Evolutionary conservation across 2,888 invertebrate genomes (phyloP).

Genomic region (Gortyna flavago): DNA sequence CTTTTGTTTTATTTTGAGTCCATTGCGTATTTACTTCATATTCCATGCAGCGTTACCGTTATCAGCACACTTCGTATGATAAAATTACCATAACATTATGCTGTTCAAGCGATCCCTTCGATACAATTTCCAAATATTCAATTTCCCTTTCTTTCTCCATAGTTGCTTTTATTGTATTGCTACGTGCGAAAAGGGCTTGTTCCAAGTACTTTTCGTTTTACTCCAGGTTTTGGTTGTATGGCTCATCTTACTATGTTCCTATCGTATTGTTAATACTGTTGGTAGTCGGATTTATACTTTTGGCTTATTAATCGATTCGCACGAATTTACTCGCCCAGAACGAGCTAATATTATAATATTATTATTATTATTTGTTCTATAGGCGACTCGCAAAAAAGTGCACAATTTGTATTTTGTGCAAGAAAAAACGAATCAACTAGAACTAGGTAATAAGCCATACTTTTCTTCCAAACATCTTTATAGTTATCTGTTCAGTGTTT

Average conservation of each 20-base stretch:
- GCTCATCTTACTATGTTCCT: background rate
- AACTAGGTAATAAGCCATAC: too few species aligned
- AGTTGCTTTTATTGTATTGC: conserved; percentile 18
- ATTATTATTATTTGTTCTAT: too few species aligned
- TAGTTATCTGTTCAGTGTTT: background rate
- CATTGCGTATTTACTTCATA: conserved; percentile 5
- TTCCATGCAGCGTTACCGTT: conserved; percentile 6
- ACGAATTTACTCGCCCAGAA: too few species aligned
- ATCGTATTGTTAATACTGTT: background rate
- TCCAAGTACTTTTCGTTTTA: background rate
- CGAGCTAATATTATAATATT: too few species aligned
- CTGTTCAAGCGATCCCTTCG: conserved; percentile 24
- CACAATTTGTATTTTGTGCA: too few species aligned
- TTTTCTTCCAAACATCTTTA: too few species aligned
- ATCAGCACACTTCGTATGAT: conserved; percentile 24
- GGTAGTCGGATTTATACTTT: background rate
- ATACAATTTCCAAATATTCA: conserved; percentile 34
- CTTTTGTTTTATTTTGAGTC: conserved; percentile 9
- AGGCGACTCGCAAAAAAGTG: too few species aligned
- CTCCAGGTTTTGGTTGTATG: background rate
- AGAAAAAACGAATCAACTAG: too few species aligned
- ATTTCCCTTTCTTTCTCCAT: conserved; percentile 26
- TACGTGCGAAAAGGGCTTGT: background rate
- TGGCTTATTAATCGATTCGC: background rate
- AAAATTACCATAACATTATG: conserved; percentile 49